A percentile compares a stretch with the other conserved stretches of the same genome.
Evolutionary conservation across 2,888 invertebrate species (phyloP).

Genomic region (Salpingus planirostris): DNA sequence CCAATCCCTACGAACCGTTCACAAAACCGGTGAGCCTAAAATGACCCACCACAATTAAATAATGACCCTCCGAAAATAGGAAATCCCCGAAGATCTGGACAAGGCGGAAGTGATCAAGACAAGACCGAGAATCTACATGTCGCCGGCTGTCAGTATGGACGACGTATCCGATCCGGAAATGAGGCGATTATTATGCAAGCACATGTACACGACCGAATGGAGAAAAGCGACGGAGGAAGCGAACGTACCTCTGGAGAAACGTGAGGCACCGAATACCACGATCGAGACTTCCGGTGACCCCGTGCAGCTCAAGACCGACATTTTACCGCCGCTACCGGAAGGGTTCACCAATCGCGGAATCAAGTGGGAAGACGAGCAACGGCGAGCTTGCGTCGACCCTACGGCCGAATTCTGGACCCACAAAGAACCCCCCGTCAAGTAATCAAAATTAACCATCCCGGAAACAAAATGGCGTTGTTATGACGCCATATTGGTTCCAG

Average conservation of each 20-base stretch:
- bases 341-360: conserved; percentile 23
- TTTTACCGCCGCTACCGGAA: conserved; percentile 24
- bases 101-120: conserved; percentile 28
- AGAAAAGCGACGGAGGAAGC: conserved; percentile 31
- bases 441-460: too few relatives aligned
- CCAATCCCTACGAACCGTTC: conserved; percentile 25
- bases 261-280: neutral
- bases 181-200: conserved; percentile 29
- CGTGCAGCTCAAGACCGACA: conserved; percentile 21
- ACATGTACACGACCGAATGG: conserved; percentile 37
- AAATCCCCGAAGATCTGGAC: conserved; percentile 15
- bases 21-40: too few relatives aligned
- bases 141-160: conserved; percentile 38
- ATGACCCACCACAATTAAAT: conserved; percentile 18
- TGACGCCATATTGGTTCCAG: conserved; percentile 30
- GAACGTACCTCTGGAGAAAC: conserved; percentile 5
- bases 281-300: conserved; percentile 6
- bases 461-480: too few relatives aligned
- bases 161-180: conserved; percentile 35
- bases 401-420: conserved; percentile 31
- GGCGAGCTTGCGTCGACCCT: conserved; percentile 30
- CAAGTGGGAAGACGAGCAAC: conserved; percentile 36
- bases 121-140: conserved; percentile 33
- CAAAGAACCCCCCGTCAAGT: conserved; percentile 26
- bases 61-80: conserved; percentile 5